These are phyloP conservation scores for Prunella fulvescens DNA, from an alignment of 2,113 vertebrate species.

Conservation along the genomic window DNA sequence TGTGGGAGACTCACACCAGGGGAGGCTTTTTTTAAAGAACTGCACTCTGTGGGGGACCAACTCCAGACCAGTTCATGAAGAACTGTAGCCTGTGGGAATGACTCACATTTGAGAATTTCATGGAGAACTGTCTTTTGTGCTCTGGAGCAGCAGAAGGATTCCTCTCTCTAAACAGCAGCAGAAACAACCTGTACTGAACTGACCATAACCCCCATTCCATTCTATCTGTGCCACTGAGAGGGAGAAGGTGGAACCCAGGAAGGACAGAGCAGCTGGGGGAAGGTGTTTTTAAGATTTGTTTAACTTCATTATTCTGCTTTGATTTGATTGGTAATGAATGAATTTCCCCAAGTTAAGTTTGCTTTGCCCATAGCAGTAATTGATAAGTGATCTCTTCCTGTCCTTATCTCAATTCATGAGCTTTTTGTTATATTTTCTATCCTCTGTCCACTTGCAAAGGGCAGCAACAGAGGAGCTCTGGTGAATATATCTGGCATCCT, in stretches of 20 bases:
- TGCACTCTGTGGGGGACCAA: not conserved
- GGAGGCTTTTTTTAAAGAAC: not conserved
- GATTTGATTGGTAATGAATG: not conserved
- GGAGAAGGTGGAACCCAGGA: not conserved
- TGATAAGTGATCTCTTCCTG: not conserved
- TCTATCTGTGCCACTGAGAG: not conserved
- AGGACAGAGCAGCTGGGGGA: not conserved
- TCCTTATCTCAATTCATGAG: not conserved
- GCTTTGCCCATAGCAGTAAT: not conserved
- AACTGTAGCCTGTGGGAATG: not conserved
- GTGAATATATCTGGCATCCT: not conserved
- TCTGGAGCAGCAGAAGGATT: not conserved
- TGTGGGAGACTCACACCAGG: not conserved
- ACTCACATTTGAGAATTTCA: not conserved
- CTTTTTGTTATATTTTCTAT: not conserved
- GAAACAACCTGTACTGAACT: not conserved
- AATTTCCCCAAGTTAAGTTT: not conserved
- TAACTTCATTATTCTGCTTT: not conserved
- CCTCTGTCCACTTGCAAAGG: not conserved
- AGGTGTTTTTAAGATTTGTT: not conserved
- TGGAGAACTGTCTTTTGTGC: not conserved
- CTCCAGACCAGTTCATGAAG: not conserved
- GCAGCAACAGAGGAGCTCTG: not conserved
- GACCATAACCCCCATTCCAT: not conserved
- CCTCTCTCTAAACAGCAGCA: fast-evolving